Conservation (phyloP, 2,113 vertebrate species). For the Eulemur macaco region DNA sequence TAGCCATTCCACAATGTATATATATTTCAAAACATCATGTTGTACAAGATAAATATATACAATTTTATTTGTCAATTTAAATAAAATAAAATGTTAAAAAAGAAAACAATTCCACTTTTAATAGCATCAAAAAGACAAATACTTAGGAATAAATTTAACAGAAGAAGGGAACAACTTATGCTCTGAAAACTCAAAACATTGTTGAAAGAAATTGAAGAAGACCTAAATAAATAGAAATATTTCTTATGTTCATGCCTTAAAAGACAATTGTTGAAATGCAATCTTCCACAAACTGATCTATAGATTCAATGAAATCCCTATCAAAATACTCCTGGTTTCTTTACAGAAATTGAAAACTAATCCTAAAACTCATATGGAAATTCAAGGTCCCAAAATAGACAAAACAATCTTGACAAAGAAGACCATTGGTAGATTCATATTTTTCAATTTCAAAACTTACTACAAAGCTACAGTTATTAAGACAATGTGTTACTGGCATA, state of each 20-base stretch:
- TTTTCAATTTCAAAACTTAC: neutral
- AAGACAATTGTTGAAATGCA: neutral
- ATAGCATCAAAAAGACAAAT: neutral
- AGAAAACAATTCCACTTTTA: neutral
- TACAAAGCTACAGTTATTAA: neutral
- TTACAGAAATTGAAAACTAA: neutral
- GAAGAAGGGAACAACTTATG: neutral
- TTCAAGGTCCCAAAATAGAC: neutral
- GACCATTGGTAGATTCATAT: neutral
- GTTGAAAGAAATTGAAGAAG: neutral
- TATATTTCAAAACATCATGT: neutral
- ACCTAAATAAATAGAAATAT: neutral
- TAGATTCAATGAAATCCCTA: neutral
- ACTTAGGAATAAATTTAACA: neutral
- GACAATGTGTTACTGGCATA: neutral
- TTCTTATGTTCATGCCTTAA: neutral
- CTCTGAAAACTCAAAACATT: neutral
- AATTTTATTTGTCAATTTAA: neutral
- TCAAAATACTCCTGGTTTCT: neutral
- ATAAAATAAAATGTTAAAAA: neutral
- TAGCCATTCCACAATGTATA: neutral
- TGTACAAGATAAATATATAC: neutral
- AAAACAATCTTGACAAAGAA: neutral
- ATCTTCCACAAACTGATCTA: neutral
- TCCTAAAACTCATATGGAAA: neutral